Evolutionary conservation across 2,797 vertebrate species (phyloP).

Genomic region (Melanogrammus aeglefinus): DNA sequence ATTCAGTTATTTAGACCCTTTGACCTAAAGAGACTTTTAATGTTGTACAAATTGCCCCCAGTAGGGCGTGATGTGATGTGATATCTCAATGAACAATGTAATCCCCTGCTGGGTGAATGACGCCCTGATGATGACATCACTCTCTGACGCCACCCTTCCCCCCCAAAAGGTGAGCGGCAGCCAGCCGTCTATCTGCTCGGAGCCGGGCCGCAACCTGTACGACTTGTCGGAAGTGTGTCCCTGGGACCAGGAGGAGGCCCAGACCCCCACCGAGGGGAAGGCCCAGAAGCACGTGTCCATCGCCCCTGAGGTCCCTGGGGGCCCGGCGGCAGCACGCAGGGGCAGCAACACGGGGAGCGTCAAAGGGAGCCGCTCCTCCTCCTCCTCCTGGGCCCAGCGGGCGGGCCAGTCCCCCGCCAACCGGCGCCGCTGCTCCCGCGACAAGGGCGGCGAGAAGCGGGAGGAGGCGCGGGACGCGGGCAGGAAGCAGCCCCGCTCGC

Average conservation of each 20-base stretch:
- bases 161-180: conserved; percentile 72
- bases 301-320: conserved; percentile 75
- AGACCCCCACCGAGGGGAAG: conserved; percentile 82
- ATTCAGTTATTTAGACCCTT: too few relatives aligned
- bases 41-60: not conserved
- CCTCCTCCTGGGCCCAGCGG: conserved; percentile 62
- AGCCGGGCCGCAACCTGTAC: conserved; percentile 79
- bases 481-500: conserved; percentile 34
- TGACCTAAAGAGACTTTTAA: too few relatives aligned
- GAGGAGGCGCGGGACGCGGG: not conserved
- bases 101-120: not conserved
- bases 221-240: conserved; percentile 92
- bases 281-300: conserved; percentile 96
- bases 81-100: not conserved
- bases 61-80: not conserved
- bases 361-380: conserved; percentile 64
- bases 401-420: conserved; percentile 66
- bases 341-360: conserved; percentile 45
- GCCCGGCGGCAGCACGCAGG: not conserved
- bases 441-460: conserved; percentile 49
- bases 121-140: not conserved
- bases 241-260: conserved; percentile 91
- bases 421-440: conserved; percentile 68
- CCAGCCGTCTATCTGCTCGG: conserved; percentile 82
- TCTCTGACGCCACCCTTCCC: not conserved